A percentile compares a stretch with the other conserved stretches of the same genome.
Evolutionary conservation across 2,888 invertebrate genomes (phyloP).

Genomic region (Heliconius ethilla): DNA sequence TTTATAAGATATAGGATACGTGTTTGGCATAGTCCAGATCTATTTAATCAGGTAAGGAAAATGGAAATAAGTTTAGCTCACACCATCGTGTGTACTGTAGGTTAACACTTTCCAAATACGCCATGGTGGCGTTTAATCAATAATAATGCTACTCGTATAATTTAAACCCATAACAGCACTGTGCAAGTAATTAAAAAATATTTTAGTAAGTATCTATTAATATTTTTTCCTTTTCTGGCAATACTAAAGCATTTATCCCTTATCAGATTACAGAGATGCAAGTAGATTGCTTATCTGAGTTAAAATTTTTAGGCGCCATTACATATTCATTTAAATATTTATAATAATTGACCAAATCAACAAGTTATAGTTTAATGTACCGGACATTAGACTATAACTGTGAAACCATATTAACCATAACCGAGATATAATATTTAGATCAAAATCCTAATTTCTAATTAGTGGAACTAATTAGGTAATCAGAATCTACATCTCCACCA

Average conservation of each 20-base stretch:
- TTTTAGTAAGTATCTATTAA: not conserved
- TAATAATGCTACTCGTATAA: not conserved
- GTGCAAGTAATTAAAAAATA: not conserved
- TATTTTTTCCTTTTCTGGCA: not conserved
- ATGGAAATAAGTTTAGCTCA: not conserved
- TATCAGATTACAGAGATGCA: not conserved
- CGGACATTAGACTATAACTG: not conserved
- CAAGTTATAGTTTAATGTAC: not conserved
- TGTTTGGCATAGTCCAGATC: not conserved
- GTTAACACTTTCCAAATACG: not conserved
- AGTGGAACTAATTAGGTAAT: conserved; percentile 17
- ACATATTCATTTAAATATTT: conserved; percentile 10
- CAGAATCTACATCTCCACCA: conserved; percentile 8
- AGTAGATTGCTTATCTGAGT: too few species aligned
- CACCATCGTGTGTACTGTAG: not conserved
- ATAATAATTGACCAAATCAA: not conserved
- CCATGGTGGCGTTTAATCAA: not conserved
- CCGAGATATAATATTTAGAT: not conserved
- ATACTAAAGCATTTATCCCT: not conserved
- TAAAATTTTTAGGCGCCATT: not conserved
- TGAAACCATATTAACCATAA: not conserved
- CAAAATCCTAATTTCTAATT: conserved; percentile 8
- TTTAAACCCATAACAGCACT: not conserved
- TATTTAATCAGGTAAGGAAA: not conserved
- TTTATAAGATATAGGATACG: too few species aligned